Base-by-base conservation (phyloP, 2,888 invertebrate species). In the Caenorhabditis afra region DNA sequence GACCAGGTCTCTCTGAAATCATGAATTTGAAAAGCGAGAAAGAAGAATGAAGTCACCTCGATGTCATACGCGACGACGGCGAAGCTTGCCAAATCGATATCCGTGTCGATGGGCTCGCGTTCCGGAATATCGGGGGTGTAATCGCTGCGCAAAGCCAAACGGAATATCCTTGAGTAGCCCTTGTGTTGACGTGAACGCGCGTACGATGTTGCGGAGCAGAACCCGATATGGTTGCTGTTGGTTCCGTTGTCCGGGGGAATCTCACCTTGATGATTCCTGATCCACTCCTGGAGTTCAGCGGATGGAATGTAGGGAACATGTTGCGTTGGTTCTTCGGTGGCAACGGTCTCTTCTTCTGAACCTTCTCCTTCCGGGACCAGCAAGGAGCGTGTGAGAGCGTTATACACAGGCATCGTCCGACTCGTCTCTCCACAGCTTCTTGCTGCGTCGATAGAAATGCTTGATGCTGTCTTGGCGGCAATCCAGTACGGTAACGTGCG, bases 351-450 rank as follows among this genome's bases (percentile, higher is more conserved):
- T 22, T 41, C 18, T 44, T 35, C 64, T 1, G 16, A 16, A 20
- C 11, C 16, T 29, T 44, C 41, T n/a, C 16, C 12, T 39, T 62
- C 23, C 1, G 29, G 16, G 18, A 16, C 1, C n/a, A 10, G 41
- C 41, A 68, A 20, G n/a, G 68, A 58, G 1, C 50, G 41, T 23
- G 50, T 41, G 10, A 68, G 7, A 1, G 68, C 49, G 41, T 68
- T 58, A 16, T 35, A 50, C 8, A 68, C 58, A 8, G 68, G 1
- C 50, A 59, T 59, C 11, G 68, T 68, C 20, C 68, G 35, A 16
- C 68, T 68, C 0, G 52, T 52, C 41, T 68, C 52, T 14, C 41
- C 41, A n/a, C 3, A 3, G 5, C 4, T 11, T 16, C 20, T 16
- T 11, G n/a, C 14, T 12, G 35, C 35, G 14, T 67, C 45, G 2